Conservation (phyloP, 2,888 invertebrate species). For the Meloe dianella region DNA sequence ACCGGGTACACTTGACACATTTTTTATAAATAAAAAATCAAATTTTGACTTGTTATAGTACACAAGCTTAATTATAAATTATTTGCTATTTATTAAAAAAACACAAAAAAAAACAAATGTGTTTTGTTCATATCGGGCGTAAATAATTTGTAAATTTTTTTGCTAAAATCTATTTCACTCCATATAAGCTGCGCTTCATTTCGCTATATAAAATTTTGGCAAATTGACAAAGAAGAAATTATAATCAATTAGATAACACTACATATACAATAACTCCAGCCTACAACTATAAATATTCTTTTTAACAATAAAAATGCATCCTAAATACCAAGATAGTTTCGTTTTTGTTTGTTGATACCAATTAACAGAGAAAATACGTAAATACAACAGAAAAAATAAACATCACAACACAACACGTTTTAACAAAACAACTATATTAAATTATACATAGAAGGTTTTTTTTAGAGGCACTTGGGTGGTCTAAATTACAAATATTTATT, state of each 20-base stretch:
- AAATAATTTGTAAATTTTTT: neutral
- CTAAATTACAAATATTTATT: conserved; percentile 15
- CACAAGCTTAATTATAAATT: conserved; percentile 19
- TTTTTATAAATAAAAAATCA: conserved; percentile 3
- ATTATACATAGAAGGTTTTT: conserved; percentile 7
- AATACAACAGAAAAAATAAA: conserved; percentile 20
- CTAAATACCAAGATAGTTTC: neutral
- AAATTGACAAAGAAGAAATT: neutral
- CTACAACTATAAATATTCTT: neutral
- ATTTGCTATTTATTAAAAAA: conserved; percentile 26
- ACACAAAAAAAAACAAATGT: too few species aligned
- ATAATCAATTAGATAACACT: neutral
- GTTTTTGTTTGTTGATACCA: conserved; percentile 17
- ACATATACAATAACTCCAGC: neutral
- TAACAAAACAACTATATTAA: conserved; percentile 18
- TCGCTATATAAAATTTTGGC: neutral
- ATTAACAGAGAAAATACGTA: conserved; percentile 3
- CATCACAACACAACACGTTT: conserved; percentile 29
- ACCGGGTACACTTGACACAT: conserved; percentile 30
- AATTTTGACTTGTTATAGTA: conserved; percentile 8
- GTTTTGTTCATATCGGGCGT: neutral
- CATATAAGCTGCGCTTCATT: neutral
- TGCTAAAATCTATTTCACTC: neutral
- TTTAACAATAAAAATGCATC: conserved; percentile 1
- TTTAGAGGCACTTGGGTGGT: conserved; percentile 46